These are phyloP conservation scores for Endomychus coccineus DNA, from an alignment of 2,888 invertebrate species.

Conservation along the genomic window DNA sequence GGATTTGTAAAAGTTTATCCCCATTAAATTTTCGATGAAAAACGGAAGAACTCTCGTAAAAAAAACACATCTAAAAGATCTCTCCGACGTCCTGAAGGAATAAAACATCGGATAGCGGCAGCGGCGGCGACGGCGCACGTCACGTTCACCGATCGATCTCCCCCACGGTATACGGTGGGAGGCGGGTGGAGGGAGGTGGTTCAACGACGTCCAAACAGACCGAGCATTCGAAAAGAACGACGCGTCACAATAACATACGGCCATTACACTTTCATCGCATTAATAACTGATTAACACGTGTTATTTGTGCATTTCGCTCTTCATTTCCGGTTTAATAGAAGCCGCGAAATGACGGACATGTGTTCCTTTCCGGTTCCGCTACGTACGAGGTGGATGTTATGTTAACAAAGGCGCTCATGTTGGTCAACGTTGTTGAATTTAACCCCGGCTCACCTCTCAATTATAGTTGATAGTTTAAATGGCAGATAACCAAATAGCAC, in stretches of 20 bases:
- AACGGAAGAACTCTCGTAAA: too few species aligned
- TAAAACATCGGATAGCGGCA: too few species aligned
- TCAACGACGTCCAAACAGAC: conserved; percentile 43
- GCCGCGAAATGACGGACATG: conserved; percentile 7
- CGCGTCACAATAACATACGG: conserved; percentile 48
- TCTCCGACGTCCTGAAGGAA: too few species aligned
- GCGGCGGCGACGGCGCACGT: conserved; percentile 44
- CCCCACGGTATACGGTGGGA: conserved; percentile 47
- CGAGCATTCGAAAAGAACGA: conserved; percentile 5
- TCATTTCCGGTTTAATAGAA: not conserved
- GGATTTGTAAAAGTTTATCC: too few species aligned
- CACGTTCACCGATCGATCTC: conserved; percentile 48
- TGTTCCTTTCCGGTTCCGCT: conserved; percentile 10
- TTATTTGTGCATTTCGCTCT: not conserved
- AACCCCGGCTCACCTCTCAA: too few species aligned
- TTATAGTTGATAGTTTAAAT: conserved; percentile 35
- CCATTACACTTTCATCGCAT: conserved; percentile 45
- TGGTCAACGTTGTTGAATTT: conserved; percentile 1
- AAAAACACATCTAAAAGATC: too few species aligned
- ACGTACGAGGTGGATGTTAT: conserved; percentile 15
- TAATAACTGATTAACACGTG: conserved; percentile 10
- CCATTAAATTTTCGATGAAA: too few species aligned
- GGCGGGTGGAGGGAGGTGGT: conserved; percentile 48
- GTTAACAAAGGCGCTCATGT: conserved; percentile 11
- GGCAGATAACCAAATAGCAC: conserved; percentile 52